Evolutionary conservation across 37 sponge, comb jelly and placozoan species (phyloP).

Genomic region (Haliclona indistincta): DNA sequence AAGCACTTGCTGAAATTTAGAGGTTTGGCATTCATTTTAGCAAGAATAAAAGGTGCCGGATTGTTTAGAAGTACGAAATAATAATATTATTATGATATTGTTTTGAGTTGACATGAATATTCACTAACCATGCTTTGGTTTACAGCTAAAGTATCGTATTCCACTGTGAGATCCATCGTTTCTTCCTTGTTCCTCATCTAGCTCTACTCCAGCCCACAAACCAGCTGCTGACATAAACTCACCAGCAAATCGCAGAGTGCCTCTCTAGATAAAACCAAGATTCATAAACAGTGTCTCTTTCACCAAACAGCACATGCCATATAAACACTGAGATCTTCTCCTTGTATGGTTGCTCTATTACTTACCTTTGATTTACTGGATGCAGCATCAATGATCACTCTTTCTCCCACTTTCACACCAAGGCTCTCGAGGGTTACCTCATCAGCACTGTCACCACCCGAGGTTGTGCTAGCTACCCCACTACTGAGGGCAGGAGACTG

Average conservation of each 20-base stretch:
- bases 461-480: neutral
- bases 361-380: slow-evolving; percentile 48
- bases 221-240: slow-evolving; percentile 79
- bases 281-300: too few species aligned
- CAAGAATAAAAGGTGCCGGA: too few species aligned
- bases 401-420: slow-evolving; percentile 52
- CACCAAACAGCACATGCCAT: too few species aligned
- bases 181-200: slow-evolving; percentile 88
- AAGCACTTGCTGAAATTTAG: too few species aligned
- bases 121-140: slow-evolving; percentile 70
- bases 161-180: slow-evolving; percentile 90
- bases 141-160: slow-evolving; percentile 92
- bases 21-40: too few species aligned
- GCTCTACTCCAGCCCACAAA: slow-evolving; percentile 88
- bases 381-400: slow-evolving; percentile 51
- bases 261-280: slow-evolving; percentile 54
- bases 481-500: slow-evolving; percentile 33
- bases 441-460: neutral
- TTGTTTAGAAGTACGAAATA: too few species aligned
- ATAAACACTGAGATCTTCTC: too few species aligned
- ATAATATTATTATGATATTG: too few species aligned
- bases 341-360: too few species aligned
- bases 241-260: slow-evolving; percentile 76
- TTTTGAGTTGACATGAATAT: too few species aligned
- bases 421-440: slow-evolving; percentile 60